Conservation (phyloP, 2,797 vertebrate species). For the Pipistrellus pygmaeus region DNA sequence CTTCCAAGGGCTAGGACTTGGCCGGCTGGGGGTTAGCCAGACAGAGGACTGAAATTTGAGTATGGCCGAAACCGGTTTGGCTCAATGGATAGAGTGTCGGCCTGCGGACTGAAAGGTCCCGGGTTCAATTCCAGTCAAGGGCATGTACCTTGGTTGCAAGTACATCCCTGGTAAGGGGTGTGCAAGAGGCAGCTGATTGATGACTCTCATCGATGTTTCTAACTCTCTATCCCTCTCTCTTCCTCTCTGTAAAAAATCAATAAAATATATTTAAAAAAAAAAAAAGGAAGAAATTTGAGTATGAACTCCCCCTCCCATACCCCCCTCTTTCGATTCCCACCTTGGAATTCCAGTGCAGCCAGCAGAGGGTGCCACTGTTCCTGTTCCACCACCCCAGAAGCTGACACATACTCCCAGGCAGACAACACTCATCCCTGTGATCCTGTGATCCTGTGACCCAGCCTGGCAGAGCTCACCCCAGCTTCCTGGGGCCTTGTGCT, state of each 20-base stretch:
- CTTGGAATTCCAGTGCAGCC: constrained; percentile 29
- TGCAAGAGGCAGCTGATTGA: no score
- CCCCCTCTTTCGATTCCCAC: not conserved
- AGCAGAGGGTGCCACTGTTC: constrained; percentile 20
- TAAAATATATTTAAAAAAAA: no score
- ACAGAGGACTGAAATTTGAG: not conserved
- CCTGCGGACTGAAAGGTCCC: no score
- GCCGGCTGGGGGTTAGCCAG: not conserved
- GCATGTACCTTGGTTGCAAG: no score
- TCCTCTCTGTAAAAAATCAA: no score
- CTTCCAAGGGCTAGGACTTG: not conserved
- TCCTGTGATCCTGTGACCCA: not conserved
- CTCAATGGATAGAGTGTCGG: no score
- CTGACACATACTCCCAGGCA: not conserved
- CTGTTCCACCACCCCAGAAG: not conserved
- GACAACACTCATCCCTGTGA: not conserved
- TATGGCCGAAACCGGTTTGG: not conserved
- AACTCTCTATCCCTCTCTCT: no score
- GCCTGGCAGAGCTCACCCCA: not conserved
- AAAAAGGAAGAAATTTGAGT: not conserved
- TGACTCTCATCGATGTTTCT: no score
- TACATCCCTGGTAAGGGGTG: no score
- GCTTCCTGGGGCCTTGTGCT: not conserved
- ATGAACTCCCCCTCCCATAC: not conserved
- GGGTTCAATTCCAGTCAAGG: no score